These are phyloP conservation scores for Troides aeacus DNA, from an alignment of 2,888 invertebrate genomes.

Conservation along the genomic window DNA sequence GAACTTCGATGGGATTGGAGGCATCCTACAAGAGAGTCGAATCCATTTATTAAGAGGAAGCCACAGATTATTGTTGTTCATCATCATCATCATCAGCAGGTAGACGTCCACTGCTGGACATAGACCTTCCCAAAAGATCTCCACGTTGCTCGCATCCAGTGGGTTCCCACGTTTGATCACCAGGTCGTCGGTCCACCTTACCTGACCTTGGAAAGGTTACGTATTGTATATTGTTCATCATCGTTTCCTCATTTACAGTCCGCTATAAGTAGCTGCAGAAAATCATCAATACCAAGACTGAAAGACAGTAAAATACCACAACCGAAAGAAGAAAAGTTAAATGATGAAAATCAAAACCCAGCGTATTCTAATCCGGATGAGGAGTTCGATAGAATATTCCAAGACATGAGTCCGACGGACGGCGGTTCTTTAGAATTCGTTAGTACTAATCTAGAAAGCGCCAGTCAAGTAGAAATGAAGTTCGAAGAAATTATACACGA, in stretches of 20 bases:
- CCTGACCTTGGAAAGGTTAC: no score
- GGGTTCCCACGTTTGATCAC: no score
- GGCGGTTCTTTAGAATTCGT: slow-evolving; percentile 31
- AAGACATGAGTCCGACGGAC: slow-evolving; percentile 51
- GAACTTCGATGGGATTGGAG: no score
- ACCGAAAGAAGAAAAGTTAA: slow-evolving; percentile 17
- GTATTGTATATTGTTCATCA: no score
- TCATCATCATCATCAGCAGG: no score
- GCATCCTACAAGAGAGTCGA: no score
- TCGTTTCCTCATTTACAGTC: slow-evolving; percentile 28
- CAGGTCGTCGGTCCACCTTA: no score
- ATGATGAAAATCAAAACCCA: slow-evolving; percentile 24
- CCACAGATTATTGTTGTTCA: no score
- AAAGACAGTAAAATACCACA: slow-evolving; percentile 34
- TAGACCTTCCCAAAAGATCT: no score
- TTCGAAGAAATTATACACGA: slow-evolving; percentile 70
- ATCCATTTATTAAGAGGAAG: no score
- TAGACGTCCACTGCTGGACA: no score
- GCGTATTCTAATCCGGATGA: slow-evolving; percentile 46
- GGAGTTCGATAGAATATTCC: slow-evolving; percentile 68
- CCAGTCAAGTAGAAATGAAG: slow-evolving; percentile 55
- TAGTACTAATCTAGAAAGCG: slow-evolving; percentile 52
- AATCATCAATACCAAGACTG: slow-evolving; percentile 48
- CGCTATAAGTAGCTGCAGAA: slow-evolving; percentile 30
- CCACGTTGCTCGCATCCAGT: no score